A percentile compares a stretch with the other conserved stretches of the same genome.
Conservation (phyloP, 1,140 invertebrate genomes). For the Mya arenaria region DNA sequence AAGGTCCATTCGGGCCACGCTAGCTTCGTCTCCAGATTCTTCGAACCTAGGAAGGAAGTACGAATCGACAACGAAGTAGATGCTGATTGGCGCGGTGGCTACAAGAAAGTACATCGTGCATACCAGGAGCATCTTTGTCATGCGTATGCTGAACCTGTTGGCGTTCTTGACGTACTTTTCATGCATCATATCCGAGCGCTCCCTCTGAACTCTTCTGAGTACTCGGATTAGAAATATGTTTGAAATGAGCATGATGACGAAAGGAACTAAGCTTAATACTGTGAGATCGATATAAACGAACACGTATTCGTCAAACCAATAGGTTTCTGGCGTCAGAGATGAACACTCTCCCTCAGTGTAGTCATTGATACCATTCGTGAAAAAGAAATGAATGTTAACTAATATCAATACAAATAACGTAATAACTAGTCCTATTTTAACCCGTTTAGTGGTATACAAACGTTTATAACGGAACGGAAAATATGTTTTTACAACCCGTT, state of each 20-base stretch:
- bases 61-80: conserved; percentile 69
- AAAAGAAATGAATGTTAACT: conserved; percentile 68
- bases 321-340: conserved; percentile 46
- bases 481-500: conserved; percentile 66
- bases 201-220: conserved; percentile 7
- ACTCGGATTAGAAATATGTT: conserved; percentile 61
- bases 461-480: conserved; percentile 62
- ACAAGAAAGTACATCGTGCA: conserved; percentile 68
- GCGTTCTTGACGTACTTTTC: conserved; percentile 13
- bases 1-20: conserved; percentile 62
- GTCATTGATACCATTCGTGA: conserved; percentile 62
- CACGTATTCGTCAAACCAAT: conserved; percentile 62
- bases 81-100: conserved; percentile 64
- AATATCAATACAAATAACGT: conserved; percentile 54
- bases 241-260: conserved; percentile 60
- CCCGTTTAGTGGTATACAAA: conserved; percentile 53
- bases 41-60: conserved; percentile 19
- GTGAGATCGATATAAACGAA: conserved; percentile 67
- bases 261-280: conserved; percentile 59
- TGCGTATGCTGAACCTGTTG: conserved; percentile 40
- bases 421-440: conserved; percentile 19
- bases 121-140: conserved; percentile 68
- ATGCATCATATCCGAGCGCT: conserved; percentile 20
- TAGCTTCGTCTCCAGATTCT: neutral
- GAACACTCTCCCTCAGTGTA: neutral